phyloP scores from a whole-genome alignment of 2,888 invertebrate genomes.

The Busseola fusca region DNA sequence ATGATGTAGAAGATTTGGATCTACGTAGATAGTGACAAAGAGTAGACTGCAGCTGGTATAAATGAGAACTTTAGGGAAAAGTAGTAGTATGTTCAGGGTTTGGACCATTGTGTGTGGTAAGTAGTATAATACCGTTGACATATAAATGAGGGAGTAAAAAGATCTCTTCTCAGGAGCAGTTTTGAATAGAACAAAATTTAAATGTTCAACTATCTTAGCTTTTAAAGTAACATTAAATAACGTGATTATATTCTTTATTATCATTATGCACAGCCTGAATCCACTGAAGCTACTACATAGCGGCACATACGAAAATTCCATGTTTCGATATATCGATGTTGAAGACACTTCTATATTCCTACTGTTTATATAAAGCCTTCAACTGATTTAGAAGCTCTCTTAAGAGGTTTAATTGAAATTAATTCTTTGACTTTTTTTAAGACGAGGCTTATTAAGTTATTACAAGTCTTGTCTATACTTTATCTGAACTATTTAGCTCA shows the following conservation, averaged over 20 bases:
- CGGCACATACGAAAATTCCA: background rate
- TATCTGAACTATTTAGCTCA: constrained; percentile 35
- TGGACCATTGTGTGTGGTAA: too few relatives aligned
- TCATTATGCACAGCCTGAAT: background rate
- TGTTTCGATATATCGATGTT: background rate
- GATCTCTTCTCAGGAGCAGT: background rate
- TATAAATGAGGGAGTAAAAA: too few relatives aligned
- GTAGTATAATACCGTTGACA: background rate
- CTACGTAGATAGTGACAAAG: too few relatives aligned
- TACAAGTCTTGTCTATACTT: constrained; percentile 14
- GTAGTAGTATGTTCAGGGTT: too few relatives aligned
- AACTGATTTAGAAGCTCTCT: background rate
- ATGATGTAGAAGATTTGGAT: too few relatives aligned
- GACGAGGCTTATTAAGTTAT: background rate
- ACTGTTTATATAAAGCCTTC: background rate
- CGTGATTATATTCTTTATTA: background rate
- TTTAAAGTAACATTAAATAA: background rate
- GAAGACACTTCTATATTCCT: background rate
- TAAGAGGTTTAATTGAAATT: background rate
- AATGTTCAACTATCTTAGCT: background rate
- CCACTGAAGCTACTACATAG: background rate
- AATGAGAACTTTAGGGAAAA: background rate
- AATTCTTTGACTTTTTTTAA: background rate
- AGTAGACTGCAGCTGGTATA: too few relatives aligned
- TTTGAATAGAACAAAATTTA: background rate